Conservation (phyloP, 2,888 invertebrate species). For the Andrena haemorrhoa region DNA sequence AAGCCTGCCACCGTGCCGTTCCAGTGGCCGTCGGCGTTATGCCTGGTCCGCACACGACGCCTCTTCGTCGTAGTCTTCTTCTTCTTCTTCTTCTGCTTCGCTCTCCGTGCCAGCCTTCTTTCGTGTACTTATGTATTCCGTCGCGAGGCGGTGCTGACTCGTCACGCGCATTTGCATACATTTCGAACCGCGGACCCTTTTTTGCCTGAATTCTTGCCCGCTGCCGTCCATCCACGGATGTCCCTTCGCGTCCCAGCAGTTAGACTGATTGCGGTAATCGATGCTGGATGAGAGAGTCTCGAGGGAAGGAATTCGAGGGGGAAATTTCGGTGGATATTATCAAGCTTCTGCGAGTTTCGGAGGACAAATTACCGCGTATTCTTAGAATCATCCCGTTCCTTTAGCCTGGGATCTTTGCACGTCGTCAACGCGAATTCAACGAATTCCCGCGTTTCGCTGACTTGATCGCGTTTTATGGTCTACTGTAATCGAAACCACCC, state of each 20-base stretch:
- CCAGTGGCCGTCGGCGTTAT: conserved; percentile 66
- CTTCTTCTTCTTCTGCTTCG: conserved; percentile 15
- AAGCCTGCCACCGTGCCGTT: conserved; percentile 71
- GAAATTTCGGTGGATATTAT: neutral
- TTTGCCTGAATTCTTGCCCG: conserved; percentile 45
- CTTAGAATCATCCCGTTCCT: neutral
- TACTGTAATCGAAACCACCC: neutral
- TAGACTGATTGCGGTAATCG: conserved; percentile 43
- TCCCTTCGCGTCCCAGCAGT: conserved; percentile 26
- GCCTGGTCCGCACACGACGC: conserved; percentile 48
- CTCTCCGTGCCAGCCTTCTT: neutral
- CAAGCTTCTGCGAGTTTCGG: neutral
- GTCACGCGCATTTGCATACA: conserved; percentile 79
- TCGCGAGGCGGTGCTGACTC: conserved; percentile 73
- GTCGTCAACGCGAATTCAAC: neutral
- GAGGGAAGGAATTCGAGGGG: neutral
- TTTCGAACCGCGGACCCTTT: conserved; percentile 64
- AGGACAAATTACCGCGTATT: neutral
- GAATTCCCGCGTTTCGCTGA: neutral
- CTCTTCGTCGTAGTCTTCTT: conserved; percentile 30
- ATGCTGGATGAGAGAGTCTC: neutral
- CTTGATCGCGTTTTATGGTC: neutral
- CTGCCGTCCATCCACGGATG: conserved; percentile 44
- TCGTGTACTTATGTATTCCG: conserved; percentile 74
- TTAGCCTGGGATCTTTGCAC: neutral